These are phyloP conservation scores for Myotis vivesi DNA, from an alignment of 2,797 vertebrate species.

Conservation along the genomic window DNA sequence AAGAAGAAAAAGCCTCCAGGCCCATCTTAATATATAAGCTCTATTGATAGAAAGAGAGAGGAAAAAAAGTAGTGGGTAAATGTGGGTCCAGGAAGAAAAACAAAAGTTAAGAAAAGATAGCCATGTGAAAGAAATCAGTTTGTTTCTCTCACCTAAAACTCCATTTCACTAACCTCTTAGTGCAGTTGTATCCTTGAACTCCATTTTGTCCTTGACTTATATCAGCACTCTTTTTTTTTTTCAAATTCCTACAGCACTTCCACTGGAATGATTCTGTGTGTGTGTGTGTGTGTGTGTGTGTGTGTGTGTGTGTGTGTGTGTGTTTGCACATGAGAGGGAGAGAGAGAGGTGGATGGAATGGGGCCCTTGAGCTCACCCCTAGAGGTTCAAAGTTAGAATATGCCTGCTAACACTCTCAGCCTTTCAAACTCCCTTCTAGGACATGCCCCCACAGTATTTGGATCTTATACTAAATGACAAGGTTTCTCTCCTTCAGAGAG, in stretches of 20 bases:
- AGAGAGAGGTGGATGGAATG: not conserved
- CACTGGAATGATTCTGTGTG: not conserved
- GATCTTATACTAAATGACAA: constrained; percentile 35
- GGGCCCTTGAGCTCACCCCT: not conserved
- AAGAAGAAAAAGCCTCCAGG: not conserved
- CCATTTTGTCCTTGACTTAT: constrained; percentile 42
- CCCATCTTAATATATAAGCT: not conserved
- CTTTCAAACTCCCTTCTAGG: constrained; percentile 46
- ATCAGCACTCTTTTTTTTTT: constrained; percentile 10
- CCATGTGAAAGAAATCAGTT: constrained; percentile 9
- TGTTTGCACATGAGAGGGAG: not conserved
- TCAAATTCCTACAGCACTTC: constrained; percentile 16
- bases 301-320: not conserved
- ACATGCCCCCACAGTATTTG: constrained; percentile 28
- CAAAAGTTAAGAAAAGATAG: constrained; percentile 24
- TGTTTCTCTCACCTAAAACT: constrained; percentile 34
- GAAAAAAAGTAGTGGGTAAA: constrained; percentile 13
- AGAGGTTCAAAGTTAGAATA: constrained; percentile 38
- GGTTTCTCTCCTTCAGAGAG: constrained; percentile 31
- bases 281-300: not conserved
- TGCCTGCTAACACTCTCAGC: constrained; percentile 10
- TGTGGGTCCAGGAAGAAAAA: constrained; percentile 3
- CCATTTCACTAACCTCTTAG: not conserved
- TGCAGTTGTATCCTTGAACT: not conserved
- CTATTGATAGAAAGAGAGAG: constrained; percentile 19